These are phyloP conservation scores for Liopterus haemorrhoidalis DNA, from an alignment of 2,888 invertebrate genomes.

Conservation along the genomic window DNA sequence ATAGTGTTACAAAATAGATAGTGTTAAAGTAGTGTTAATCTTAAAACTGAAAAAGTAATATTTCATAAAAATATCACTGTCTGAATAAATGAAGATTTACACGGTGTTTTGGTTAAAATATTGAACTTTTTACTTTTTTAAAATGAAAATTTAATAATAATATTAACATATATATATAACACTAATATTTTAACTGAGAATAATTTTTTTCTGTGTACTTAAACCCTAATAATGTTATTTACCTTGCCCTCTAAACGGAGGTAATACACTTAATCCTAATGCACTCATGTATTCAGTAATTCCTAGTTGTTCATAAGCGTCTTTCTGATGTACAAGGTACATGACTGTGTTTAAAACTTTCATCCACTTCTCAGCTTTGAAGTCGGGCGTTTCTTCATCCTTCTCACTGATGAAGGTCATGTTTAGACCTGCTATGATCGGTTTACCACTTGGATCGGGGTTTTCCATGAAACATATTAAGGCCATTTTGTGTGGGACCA, in stretches of 20 bases:
- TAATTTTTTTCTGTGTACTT: too few species aligned
- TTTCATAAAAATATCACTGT: too few species aligned
- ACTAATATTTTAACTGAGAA: too few species aligned
- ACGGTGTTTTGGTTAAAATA: too few species aligned
- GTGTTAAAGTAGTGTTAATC: too few species aligned
- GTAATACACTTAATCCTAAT: slow-evolving; percentile 39
- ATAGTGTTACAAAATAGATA: too few species aligned
- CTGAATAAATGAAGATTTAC: too few species aligned
- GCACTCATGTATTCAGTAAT: slow-evolving; percentile 38
- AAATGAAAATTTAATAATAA: too few species aligned
- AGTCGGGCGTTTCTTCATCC: slow-evolving; percentile 9
- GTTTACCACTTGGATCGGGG: slow-evolving; percentile 35
- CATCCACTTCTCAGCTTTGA: slow-evolving; percentile 17
- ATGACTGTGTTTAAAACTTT: slow-evolving; percentile 22
- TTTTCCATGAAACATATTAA: slow-evolving; percentile 39
- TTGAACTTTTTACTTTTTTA: too few species aligned
- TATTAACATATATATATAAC: too few species aligned
- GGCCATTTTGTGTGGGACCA: slow-evolving; percentile 37
- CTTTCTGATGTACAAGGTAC: slow-evolving; percentile 25
- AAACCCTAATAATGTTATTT: too few species aligned
- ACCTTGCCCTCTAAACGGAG: slow-evolving; percentile 39
- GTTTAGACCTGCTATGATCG: slow-evolving; percentile 40
- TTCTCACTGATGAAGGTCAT: slow-evolving; percentile 31
- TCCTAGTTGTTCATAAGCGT: slow-evolving; percentile 31
- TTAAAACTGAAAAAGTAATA: too few species aligned